Percentiles rank a stretch among this genome's conserved stretches.
These are phyloP conservation scores for Augiades crinisus DNA, from an alignment of 2,888 invertebrate species.

Conservation along the genomic window DNA sequence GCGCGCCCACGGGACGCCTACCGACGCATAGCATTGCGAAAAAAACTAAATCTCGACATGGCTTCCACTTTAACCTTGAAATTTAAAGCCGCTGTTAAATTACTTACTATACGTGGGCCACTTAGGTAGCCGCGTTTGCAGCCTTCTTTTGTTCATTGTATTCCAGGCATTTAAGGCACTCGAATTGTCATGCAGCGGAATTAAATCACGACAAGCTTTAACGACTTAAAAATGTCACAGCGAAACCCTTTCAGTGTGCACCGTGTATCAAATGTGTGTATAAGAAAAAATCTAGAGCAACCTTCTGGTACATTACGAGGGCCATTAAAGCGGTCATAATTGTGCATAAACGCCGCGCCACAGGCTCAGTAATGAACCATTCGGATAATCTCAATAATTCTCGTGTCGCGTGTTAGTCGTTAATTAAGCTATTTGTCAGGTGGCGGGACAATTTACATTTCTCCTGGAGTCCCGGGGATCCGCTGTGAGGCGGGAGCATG, in stretches of 20 bases:
- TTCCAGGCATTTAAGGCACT: conserved; percentile 44
- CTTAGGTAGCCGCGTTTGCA: conserved; percentile 47
- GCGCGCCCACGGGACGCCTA: conserved; percentile 76
- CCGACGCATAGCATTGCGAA: conserved; percentile 73
- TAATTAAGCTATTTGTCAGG: conserved; percentile 81
- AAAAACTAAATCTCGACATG: conserved; percentile 69
- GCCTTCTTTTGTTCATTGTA: conserved; percentile 61
- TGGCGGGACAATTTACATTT: conserved; percentile 75
- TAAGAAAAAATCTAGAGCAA: conserved; percentile 43
- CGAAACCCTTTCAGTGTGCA: conserved; percentile 35
- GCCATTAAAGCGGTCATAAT: conserved; percentile 41
- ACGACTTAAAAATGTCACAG: conserved; percentile 25
- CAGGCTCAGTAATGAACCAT: conserved; percentile 47
- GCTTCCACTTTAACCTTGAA: conserved; percentile 71
- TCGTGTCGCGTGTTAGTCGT: conserved; percentile 68
- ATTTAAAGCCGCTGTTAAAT: conserved; percentile 72
- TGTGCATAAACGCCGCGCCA: conserved; percentile 37
- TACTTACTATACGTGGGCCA: conserved; percentile 65
- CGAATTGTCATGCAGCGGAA: conserved; percentile 34
- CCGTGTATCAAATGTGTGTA: conserved; percentile 34
- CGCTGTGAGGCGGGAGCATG: conserved; percentile 55
- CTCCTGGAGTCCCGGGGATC: conserved; percentile 64
- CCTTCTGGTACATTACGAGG: conserved; percentile 42
- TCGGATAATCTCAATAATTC: conserved; percentile 66
- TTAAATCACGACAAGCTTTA: conserved; percentile 29